These are phyloP conservation scores for Cremastobaeus sp. DNA, from an alignment of 2,888 invertebrate genomes.

Conservation along the genomic window DNA sequence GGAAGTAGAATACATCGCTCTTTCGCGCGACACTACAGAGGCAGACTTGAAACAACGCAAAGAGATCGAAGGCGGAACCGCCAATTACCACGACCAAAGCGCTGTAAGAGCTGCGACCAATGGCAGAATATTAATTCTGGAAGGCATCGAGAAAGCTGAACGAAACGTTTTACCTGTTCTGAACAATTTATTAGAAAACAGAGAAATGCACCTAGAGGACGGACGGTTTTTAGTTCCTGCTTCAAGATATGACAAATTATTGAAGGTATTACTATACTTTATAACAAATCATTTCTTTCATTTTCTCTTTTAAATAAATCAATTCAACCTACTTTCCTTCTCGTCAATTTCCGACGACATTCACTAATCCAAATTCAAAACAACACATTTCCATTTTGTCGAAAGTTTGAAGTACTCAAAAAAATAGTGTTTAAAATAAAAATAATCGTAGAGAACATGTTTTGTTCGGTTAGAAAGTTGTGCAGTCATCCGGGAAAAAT, in stretches of 20 bases:
- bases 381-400: too few species aligned
- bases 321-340: too few species aligned
- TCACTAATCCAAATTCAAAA: too few species aligned
- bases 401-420: too few species aligned
- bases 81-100: slow-evolving; percentile 96
- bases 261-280: too few species aligned
- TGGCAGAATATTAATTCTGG: slow-evolving; percentile 92
- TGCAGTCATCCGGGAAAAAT: too few species aligned
- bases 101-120: slow-evolving; percentile 94
- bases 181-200: slow-evolving; percentile 96
- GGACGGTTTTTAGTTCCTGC: slow-evolving; percentile 95
- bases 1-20: slow-evolving; percentile 94
- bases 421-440: too few species aligned
- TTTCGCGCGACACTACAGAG: slow-evolving; percentile 97
- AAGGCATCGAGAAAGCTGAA: slow-evolving; percentile 98
- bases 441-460: too few species aligned
- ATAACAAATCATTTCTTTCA: too few species aligned
- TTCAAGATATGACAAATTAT: slow-evolving; percentile 91
- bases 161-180: slow-evolving; percentile 96
- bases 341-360: too few species aligned
- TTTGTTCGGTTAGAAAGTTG: too few species aligned
- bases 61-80: slow-evolving; percentile 92
- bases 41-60: slow-evolving; percentile 97
- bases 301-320: too few species aligned
- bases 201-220: slow-evolving; percentile 99